Percentiles rank a stretch among this genome's conserved stretches.
phyloP scores from a whole-genome alignment of 2,113 vertebrate species.

The Varanus salvator region DNA sequence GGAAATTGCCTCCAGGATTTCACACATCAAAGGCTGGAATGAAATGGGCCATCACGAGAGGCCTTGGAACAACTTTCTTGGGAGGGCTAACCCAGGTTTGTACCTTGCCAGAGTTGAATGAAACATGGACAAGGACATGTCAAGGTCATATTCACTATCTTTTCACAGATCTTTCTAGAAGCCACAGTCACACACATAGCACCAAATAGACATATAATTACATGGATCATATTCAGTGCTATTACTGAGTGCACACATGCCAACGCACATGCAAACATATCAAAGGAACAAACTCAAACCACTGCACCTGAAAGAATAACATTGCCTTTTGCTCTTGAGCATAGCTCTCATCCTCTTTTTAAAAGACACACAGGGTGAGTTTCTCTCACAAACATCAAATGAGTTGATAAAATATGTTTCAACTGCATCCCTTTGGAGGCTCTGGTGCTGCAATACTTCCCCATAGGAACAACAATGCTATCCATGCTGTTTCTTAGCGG shows the following conservation, averaged over 20 bases:
- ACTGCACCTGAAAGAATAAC: too few species aligned
- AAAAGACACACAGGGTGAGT: background rate
- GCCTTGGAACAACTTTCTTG: too few species aligned
- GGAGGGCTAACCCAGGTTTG: background rate
- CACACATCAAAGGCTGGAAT: background rate
- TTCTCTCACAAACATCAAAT: constrained; percentile 5
- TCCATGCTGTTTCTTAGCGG: constrained; percentile 35
- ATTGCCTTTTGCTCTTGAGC: background rate
- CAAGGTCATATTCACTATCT: background rate
- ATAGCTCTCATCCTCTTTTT: background rate
- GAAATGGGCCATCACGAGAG: background rate
- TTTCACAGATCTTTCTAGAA: background rate
- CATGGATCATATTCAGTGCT: too few species aligned
- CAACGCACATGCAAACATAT: too few species aligned
- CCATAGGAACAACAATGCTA: constrained; percentile 37
- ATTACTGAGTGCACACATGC: too few species aligned
- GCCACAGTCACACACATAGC: background rate
- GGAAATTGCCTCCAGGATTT: background rate
- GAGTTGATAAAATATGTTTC: too few species aligned
- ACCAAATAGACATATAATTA: background rate
- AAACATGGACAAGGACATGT: background rate
- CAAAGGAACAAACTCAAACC: background rate
- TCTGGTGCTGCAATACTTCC: constrained; percentile 17
- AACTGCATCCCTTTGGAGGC: constrained; percentile 31
- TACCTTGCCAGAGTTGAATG: background rate